phyloP scores from a whole-genome alignment of 1,140 invertebrate species.

The Melitaea cinxia region DNA sequence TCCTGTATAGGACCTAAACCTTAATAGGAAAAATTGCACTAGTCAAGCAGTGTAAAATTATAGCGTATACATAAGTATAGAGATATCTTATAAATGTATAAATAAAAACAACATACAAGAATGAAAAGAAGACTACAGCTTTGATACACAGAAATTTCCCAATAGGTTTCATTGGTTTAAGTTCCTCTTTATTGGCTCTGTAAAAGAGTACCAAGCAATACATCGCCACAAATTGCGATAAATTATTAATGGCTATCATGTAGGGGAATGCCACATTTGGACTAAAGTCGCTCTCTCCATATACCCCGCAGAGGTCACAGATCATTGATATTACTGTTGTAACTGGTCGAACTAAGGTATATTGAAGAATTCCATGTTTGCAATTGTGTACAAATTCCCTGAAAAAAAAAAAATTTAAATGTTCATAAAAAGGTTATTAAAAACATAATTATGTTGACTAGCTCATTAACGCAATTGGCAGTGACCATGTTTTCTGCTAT shows the following conservation, averaged over 20 bases:
- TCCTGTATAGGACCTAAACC: too few species aligned
- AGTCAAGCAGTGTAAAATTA: too few species aligned
- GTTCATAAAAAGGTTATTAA: neutral
- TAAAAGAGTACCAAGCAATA: conserved; percentile 98
- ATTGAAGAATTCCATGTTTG: conserved; percentile 98
- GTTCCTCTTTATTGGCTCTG: conserved; percentile 91
- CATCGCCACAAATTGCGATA: conserved; percentile 98
- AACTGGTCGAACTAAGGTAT: conserved; percentile 93
- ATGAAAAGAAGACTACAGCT: conserved; percentile 98
- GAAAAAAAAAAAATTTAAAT: conserved; percentile 42
- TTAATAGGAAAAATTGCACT: too few species aligned
- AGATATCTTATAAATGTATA: too few species aligned
- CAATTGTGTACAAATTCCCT: conserved; percentile 96
- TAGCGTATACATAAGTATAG: too few species aligned
- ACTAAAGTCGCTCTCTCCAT: conserved; percentile 94
- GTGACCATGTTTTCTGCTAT: too few species aligned
- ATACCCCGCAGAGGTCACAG: conserved; percentile 92
- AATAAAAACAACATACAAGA: conserved; percentile 89
- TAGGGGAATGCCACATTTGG: conserved; percentile 94
- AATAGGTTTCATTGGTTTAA: conserved; percentile 95
- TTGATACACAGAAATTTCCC: conserved; percentile 99
- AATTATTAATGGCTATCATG: conserved; percentile 94
- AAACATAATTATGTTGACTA: too few species aligned
- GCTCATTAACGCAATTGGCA: too few species aligned
- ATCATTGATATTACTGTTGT: conserved; percentile 95